Evolutionary conservation across 2,113 vertebrate genomes (phyloP).

Genomic region (Megalops atlanticus): DNA sequence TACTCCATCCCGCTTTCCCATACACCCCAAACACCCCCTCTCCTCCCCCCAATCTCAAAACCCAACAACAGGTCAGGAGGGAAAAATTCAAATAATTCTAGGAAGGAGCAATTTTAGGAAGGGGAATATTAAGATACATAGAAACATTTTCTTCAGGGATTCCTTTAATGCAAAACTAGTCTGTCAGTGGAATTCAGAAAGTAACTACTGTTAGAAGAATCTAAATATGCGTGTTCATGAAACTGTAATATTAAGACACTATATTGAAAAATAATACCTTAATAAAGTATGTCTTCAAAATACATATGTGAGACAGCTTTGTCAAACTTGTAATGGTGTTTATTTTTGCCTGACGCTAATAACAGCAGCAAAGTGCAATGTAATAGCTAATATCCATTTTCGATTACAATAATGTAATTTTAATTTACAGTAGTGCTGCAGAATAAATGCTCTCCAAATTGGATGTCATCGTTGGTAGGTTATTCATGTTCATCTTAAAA

Average conservation of each 20-base stretch:
- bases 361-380: constrained; percentile 36
- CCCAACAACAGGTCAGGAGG: neutral
- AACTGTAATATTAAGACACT: too few species aligned
- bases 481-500: constrained; percentile 64
- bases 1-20: neutral
- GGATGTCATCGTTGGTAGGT: constrained; percentile 55
- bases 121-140: too few species aligned
- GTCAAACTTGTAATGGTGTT: constrained; percentile 7
- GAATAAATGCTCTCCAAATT: constrained; percentile 55
- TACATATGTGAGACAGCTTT: neutral
- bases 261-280: neutral
- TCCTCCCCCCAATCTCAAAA: neutral
- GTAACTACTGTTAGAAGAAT: too few species aligned
- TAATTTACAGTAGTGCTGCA: constrained; percentile 50
- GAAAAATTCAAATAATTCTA: too few species aligned
- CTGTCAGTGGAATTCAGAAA: too few species aligned
- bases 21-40: neutral
- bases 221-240: too few species aligned
- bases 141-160: too few species aligned
- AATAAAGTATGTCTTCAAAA: neutral
- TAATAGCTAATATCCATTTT: constrained; percentile 63
- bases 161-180: too few species aligned
- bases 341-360: neutral
- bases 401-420: constrained; percentile 60
- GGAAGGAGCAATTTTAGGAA: too few species aligned